Evolutionary conservation across 2,113 vertebrate genomes (phyloP), one percentile per base, ranked within the genome.

Genomic region (Herpailurus yagouaroundi): DNA sequence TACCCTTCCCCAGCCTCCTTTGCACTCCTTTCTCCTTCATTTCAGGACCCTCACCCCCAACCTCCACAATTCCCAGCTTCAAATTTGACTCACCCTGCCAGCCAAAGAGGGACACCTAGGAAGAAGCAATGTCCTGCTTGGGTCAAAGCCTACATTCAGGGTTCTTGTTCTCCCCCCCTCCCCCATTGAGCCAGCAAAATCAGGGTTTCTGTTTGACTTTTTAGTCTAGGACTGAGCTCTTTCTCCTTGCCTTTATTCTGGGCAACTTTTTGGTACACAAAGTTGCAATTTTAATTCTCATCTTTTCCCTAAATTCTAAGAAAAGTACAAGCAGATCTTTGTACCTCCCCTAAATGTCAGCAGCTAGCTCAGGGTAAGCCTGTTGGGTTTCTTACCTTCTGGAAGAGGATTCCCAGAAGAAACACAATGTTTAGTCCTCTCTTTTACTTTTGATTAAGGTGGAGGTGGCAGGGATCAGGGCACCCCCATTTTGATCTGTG

Each of bases 201-300:
- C 33, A 90, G 29, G 33, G n/a, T 89, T 77, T 74, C 63, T 89
- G 27, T 77, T 80, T 27, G 31, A 92, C 76, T 85, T 95, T 90
- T 74, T 71, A 50, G 13, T 77, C 91, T 36, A n/a, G 31, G 12
- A 84, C 73, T 77, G 79, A 93, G 79, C 76, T 95, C 55, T 80
- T 96, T 84, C 63, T n/a, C 68, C 80, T 41, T 50, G 48, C 21
- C 64, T 86, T 82, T 94, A 29, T 96, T 94, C 41, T 95, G 79
- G 31, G 29, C 52, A 97, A 86, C 25, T 89, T n/a, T 94, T 74
- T 86, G 23, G 6, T 68, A 81, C 12, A 76, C 38, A 79, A n/a
- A 93, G 38, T 84, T 83, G 76, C 79, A 55, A 84, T 91, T 89
- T 91, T 57, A 96, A 68, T 94, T 81, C 33, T 87, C 33, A 50